A percentile compares a stretch with the other conserved stretches of the same genome.
Evolutionary conservation across 1,140 invertebrate species (phyloP).

Genomic region (Thaumatotibia leucotreta): DNA sequence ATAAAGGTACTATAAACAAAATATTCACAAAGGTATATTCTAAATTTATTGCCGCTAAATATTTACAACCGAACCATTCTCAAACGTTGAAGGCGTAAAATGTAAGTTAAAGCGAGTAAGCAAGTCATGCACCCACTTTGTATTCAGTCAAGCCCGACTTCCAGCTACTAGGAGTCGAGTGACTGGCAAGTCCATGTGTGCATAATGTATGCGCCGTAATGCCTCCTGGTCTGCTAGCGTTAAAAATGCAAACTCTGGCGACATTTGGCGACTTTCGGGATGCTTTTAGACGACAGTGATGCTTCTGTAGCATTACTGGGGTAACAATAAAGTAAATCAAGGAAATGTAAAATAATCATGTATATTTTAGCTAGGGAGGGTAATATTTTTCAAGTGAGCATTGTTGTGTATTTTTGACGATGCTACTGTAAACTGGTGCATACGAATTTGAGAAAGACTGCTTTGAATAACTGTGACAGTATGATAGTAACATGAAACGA

Average conservation of each 20-base stretch:
- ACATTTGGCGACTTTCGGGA: background rate
- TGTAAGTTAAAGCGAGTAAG: slow-evolving; percentile 1
- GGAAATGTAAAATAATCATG: background rate
- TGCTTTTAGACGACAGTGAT: background rate
- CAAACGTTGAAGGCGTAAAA: background rate
- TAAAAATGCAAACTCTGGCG: slow-evolving; percentile 8
- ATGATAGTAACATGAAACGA: no score
- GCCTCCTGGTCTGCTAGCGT: slow-evolving; percentile 4
- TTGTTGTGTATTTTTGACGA: background rate
- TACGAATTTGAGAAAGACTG: no score
- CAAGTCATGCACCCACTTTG: slow-evolving; percentile 12
- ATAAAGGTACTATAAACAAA: no score
- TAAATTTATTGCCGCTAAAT: background rate
- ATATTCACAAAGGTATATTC: background rate
- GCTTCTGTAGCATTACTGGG: background rate
- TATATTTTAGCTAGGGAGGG: background rate
- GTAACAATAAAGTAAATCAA: background rate
- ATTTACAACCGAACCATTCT: background rate
- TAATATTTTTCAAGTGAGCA: background rate
- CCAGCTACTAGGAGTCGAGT: slow-evolving; percentile 10
- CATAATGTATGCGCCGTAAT: slow-evolving; percentile 10
- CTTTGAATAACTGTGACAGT: no score
- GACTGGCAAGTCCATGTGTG: slow-evolving; percentile 12
- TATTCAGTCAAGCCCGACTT: slow-evolving; percentile 9
- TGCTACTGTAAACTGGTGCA: no score